phyloP scores from a whole-genome alignment of 2,797 vertebrate species.

The Gephyroberyx darwinii region DNA sequence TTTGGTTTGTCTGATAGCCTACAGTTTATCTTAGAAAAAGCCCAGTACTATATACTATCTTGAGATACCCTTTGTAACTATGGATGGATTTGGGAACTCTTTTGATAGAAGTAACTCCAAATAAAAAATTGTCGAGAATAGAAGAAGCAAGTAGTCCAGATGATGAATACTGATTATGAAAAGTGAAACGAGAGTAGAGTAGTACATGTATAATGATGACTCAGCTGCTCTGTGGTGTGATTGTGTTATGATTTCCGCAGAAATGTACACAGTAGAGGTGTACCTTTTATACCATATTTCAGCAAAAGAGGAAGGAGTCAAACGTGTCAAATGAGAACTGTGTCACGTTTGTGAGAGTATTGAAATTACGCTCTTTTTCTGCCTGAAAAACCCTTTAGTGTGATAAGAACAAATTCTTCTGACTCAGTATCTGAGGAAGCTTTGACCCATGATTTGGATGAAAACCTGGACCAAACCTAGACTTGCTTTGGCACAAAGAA shows the following conservation, averaged over 20 bases:
- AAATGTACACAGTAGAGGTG: slow-evolving; percentile 21
- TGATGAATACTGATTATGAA: background rate
- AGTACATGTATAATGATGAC: background rate
- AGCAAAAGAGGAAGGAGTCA: slow-evolving; percentile 62
- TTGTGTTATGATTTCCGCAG: slow-evolving; percentile 21
- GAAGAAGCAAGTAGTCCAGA: background rate
- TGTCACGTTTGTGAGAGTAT: background rate
- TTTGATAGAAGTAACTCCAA: background rate
- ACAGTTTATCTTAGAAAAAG: background rate
- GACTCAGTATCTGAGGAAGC: background rate
- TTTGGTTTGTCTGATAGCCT: background rate
- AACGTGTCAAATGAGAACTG: slow-evolving; percentile 17
- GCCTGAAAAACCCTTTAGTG: background rate
- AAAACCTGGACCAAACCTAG: background rate
- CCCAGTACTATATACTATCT: background rate
- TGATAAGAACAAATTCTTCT: background rate
- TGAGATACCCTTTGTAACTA: background rate
- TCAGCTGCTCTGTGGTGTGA: slow-evolving; percentile 31
- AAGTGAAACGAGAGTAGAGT: slow-evolving; percentile 5
- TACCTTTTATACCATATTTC: slow-evolving; percentile 17
- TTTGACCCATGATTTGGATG: too few species aligned
- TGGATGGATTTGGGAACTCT: background rate
- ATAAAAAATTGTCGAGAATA: background rate
- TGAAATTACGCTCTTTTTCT: background rate
- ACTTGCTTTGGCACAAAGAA: background rate